These are phyloP conservation scores for Sarcophaga subvicina DNA, from an alignment of 2,888 invertebrate genomes.

Conservation along the genomic window DNA sequence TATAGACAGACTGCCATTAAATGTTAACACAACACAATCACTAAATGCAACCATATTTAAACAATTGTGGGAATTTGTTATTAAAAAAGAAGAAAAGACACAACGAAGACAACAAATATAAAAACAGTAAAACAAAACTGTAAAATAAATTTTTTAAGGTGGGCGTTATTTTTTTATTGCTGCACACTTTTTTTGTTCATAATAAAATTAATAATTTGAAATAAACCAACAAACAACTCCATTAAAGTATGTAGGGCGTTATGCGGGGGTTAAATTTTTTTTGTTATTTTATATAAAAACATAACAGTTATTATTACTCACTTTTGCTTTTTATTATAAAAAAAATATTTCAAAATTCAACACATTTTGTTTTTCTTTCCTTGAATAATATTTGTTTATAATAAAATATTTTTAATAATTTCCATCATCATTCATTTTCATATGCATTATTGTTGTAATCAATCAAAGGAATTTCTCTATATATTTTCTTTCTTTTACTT, in stretches of 20 bases:
- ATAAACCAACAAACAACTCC: slow-evolving; percentile 8
- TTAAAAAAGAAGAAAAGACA: slow-evolving; percentile 14
- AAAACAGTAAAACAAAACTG: slow-evolving; percentile 37
- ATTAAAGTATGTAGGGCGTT: slow-evolving; percentile 56
- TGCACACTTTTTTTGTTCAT: slow-evolving; percentile 6
- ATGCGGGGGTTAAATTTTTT: slow-evolving; percentile 54
- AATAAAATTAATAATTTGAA: slow-evolving; percentile 19
- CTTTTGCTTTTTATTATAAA: slow-evolving; percentile 35
- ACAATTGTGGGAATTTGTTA: slow-evolving; percentile 63
- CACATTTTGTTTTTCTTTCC: slow-evolving; percentile 23
- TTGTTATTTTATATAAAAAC: not conserved
- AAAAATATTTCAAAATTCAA: not conserved
- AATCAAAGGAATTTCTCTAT: slow-evolving; percentile 65
- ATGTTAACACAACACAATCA: slow-evolving; percentile 48
- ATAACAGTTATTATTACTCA: slow-evolving; percentile 54
- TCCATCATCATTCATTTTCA: slow-evolving; percentile 1
- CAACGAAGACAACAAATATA: not conserved
- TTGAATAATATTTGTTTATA: slow-evolving; percentile 48
- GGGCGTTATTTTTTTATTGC: slow-evolving; percentile 60
- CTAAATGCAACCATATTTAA: slow-evolving; percentile 54
- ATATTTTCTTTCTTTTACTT: slow-evolving; percentile 53
- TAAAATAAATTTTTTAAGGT: slow-evolving; percentile 53
- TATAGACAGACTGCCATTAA: slow-evolving; percentile 17
- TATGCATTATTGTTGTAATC: slow-evolving; percentile 49
- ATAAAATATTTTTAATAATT: slow-evolving; percentile 53